Evolutionary conservation across 2,888 invertebrate species (phyloP), one percentile per base, ranked within the genome.

Genomic region (Trachelus stipa): DNA sequence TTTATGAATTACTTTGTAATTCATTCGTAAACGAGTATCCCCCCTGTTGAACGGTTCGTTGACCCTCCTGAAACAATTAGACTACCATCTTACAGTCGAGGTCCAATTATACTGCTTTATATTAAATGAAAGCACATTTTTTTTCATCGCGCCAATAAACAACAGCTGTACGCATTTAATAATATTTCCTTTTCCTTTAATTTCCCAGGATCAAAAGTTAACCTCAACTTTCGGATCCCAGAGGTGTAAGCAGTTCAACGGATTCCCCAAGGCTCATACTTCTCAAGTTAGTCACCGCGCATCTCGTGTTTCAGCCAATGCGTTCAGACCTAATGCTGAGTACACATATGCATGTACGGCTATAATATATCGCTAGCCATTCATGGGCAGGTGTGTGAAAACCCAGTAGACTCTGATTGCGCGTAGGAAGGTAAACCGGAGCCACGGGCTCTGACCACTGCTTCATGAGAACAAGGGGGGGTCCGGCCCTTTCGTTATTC

Each of bases 371-470:
- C 56, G 56, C 56, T 23, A 23, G 56, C 56, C 56, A 23, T 56
- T 56, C 56, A 23, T 56, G 56, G 56, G 23, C 56, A 56, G 56
- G 56, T 56, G 56, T 56, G 56, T 56, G 56, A 9, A 56, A 9
- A 23, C 56, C 56, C 23, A 23, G 56, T 9, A 23, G 56, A 56
- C 23, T 56, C 56, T 23, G 56, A 56, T 56, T 30, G 76, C 73
- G 81, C 80, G 81, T 84, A 84, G 81, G 80, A 81, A 83, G 83
- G 76, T 76, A 74, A 80, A 83, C 83, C 84, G 81, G 81, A 85
- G 82, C 81, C 79, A 83, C 84, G 83, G 84, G 83, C 80, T 82
- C 79, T 83, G 83, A 77, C 75, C 81, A 77, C 77, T 78, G 79
- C 23, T 56, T 56, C 56, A 9, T 56, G 56, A 23, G 56, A 56